Conservation (phyloP, 37 sponge, comb jelly and placozoan species). For the Trichoplax adhaerens region DNA sequence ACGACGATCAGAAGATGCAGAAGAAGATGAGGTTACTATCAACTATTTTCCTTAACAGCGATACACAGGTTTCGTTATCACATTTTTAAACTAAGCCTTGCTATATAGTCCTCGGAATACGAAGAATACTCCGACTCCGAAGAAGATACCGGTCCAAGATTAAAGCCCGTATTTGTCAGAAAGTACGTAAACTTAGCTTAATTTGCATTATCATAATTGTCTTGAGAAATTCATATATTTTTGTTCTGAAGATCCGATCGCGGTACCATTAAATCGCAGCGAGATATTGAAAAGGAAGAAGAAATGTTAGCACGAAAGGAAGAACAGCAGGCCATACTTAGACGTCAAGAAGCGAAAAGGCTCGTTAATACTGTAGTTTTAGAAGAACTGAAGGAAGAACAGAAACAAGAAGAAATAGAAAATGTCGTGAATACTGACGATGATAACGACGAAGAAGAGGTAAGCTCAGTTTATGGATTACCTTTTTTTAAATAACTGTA, state of each 20-base stretch:
- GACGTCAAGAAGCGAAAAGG: background rate
- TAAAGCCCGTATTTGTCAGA: constrained; percentile 93
- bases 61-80: too few species aligned
- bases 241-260: constrained; percentile 31
- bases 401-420: constrained; percentile 11
- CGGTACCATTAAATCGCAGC: constrained; percentile 37
- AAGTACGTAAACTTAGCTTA: constrained; percentile 32
- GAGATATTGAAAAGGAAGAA: constrained; percentile 26
- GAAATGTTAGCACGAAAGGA: constrained; percentile 24
- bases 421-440: constrained; percentile 74
- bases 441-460: constrained; percentile 85
- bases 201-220: background rate
- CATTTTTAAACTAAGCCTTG: too few species aligned
- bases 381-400: constrained; percentile 22
- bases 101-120: constrained; percentile 54
- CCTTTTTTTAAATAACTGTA: background rate
- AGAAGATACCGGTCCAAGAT: constrained; percentile 74
- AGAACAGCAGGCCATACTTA: constrained; percentile 9
- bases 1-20: constrained; percentile 29
- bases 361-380: background rate
- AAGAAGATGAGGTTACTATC: constrained; percentile 7
- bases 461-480: background rate
- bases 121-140: constrained; percentile 91
- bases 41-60: background rate
- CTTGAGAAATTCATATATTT: constrained; percentile 4